These are phyloP conservation scores for Sitta carolinensis DNA, from an alignment of 2,797 vertebrate genomes.

Conservation along the genomic window DNA sequence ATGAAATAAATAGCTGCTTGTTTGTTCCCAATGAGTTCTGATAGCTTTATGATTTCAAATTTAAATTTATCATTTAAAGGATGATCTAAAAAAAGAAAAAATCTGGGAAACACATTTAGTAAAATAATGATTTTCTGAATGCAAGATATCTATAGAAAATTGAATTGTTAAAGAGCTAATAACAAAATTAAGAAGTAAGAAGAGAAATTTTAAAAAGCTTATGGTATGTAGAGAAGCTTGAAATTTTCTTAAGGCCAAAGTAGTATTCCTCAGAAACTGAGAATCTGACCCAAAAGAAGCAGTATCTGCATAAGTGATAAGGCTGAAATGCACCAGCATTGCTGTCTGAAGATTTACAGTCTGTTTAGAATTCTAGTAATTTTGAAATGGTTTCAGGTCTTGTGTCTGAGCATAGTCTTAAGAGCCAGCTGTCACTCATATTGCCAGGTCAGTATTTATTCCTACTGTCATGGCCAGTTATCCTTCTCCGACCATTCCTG, in stretches of 20 bases:
- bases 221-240: background rate
- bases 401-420: background rate
- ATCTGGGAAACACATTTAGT: background rate
- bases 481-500: background rate
- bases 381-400: background rate
- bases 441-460: background rate
- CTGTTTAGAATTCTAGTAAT: background rate
- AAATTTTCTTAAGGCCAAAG: background rate
- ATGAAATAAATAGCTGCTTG: background rate
- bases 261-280: background rate
- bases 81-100: background rate
- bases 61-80: background rate
- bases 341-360: background rate
- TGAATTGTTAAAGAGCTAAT: background rate
- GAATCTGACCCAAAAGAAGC: background rate
- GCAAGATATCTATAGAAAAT: background rate
- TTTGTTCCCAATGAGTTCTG: background rate
- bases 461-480: background rate
- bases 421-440: background rate
- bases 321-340: background rate
- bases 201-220: background rate
- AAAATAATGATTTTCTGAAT: background rate
- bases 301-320: background rate
- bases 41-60: background rate
- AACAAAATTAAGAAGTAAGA: background rate